These are phyloP conservation scores for Aphelenchoides bicaudatus DNA, from an alignment of 2,888 invertebrate species.

Conservation along the genomic window DNA sequence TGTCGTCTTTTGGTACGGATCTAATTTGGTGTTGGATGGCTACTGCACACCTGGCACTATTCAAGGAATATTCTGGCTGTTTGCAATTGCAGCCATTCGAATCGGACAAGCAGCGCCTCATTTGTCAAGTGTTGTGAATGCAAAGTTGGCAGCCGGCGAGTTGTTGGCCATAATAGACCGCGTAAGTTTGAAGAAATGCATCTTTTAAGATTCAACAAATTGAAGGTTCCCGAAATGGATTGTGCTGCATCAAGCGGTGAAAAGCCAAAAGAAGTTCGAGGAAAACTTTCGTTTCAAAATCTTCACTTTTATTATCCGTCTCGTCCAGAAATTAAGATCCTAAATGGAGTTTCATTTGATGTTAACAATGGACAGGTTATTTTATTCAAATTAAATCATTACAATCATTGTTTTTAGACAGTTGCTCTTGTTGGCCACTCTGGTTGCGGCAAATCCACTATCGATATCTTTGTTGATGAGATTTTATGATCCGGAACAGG, in stretches of 20 bases:
- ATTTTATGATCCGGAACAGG: slow-evolving; percentile 45
- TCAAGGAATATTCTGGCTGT: slow-evolving; percentile 52
- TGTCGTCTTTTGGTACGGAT: slow-evolving; percentile 52
- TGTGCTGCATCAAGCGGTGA: slow-evolving; percentile 62
- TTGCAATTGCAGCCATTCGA: slow-evolving; percentile 62
- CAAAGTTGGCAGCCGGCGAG: slow-evolving; percentile 73
- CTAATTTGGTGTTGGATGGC: slow-evolving; percentile 39
- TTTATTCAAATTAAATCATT: too few relatives aligned
- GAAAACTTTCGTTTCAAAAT: slow-evolving; percentile 62
- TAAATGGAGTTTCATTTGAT: slow-evolving; percentile 44
- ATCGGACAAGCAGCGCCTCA: slow-evolving; percentile 79
- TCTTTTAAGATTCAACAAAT: slow-evolving; percentile 22
- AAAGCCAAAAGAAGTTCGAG: slow-evolving; percentile 60
- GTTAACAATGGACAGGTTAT: slow-evolving; percentile 36
- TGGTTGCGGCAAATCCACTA: slow-evolving; percentile 54
- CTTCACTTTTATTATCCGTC: slow-evolving; percentile 64
- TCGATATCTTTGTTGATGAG: slow-evolving; percentile 43
- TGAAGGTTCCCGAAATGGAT: slow-evolving; percentile 64
- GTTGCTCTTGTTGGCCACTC: slow-evolving; percentile 49
- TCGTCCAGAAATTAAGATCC: slow-evolving; percentile 59
- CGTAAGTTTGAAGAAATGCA: slow-evolving; percentile 40
- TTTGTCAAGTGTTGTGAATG: slow-evolving; percentile 75
- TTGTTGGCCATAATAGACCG: slow-evolving; percentile 64
- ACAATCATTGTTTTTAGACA: too few relatives aligned
- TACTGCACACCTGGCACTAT: slow-evolving; percentile 44